Evolutionary conservation across 1,140 invertebrate genomes (phyloP).

Genomic region (Batillaria attramentaria): DNA sequence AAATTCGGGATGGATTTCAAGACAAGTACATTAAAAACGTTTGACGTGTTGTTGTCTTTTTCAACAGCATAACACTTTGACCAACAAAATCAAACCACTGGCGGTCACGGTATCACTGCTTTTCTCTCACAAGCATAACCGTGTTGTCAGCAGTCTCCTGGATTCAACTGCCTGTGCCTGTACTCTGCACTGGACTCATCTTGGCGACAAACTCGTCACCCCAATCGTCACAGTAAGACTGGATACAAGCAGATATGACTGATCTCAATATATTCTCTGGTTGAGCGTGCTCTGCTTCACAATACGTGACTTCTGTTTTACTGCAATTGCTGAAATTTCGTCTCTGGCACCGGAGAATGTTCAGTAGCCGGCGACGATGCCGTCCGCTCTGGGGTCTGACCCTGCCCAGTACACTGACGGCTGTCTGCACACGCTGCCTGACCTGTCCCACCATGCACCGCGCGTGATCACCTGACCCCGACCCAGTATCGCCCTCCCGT

Average conservation of each 20-base stretch:
- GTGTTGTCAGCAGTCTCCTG: too few relatives aligned
- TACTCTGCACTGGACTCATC: neutral
- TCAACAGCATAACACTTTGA: too few relatives aligned
- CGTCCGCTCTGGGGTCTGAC: slow-evolving; percentile 63
- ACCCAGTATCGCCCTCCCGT: slow-evolving; percentile 60
- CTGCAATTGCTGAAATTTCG: neutral
- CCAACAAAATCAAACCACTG: too few relatives aligned
- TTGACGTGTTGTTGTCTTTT: too few relatives aligned
- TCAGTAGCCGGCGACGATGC: slow-evolving; percentile 61
- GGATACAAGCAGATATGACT: neutral
- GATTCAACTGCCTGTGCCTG: neutral
- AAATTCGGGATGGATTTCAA: too few relatives aligned
- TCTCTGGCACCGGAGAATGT: neutral
- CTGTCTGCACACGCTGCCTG: slow-evolving; percentile 8
- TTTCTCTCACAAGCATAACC: too few relatives aligned
- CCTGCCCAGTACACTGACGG: slow-evolving; percentile 58
- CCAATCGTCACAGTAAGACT: too few relatives aligned
- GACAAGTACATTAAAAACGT: too few relatives aligned
- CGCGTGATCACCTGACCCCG: slow-evolving; percentile 68
- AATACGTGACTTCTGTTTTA: neutral
- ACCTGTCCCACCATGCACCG: slow-evolving; percentile 52
- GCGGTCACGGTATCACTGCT: too few relatives aligned
- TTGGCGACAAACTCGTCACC: too few relatives aligned
- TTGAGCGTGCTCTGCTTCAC: neutral
- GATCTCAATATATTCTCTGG: neutral